These are phyloP conservation scores for Chymomyza costata DNA, from an alignment of 1,140 invertebrate species.

Conservation along the genomic window DNA sequence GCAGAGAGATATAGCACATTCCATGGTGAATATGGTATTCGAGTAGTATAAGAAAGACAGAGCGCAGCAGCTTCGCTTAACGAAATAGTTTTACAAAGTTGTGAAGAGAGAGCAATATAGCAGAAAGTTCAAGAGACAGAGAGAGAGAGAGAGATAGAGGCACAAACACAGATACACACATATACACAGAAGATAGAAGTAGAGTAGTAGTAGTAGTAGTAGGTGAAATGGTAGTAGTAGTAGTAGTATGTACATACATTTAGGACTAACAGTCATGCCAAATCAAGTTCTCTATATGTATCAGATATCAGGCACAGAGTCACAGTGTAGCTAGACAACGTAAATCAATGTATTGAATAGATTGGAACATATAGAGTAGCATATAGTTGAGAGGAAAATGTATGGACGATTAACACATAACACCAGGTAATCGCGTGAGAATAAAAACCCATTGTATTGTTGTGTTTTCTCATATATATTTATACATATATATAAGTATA, in stretches of 20 bases:
- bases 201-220: conserved; percentile 23
- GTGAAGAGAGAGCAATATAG: background rate
- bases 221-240: conserved; percentile 8
- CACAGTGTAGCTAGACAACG: conserved; percentile 5
- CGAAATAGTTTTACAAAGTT: background rate
- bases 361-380: conserved; percentile 8
- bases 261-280: conserved; percentile 68
- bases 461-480: conserved; percentile 65
- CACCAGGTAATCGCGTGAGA: conserved; percentile 29
- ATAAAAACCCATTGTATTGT: conserved; percentile 63
- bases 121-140: background rate
- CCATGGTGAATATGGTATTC: too few relatives aligned
- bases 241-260: conserved; percentile 43
- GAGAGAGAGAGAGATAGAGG: background rate
- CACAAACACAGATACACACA: conserved; percentile 31
- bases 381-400: conserved; percentile 31
- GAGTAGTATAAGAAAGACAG: background rate
- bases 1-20: conserved; percentile 43
- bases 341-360: too few relatives aligned
- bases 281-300: conserved; percentile 59
- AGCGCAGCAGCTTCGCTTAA: background rate
- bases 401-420: conserved; percentile 18
- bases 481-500: conserved; percentile 60
- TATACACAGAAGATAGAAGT: conserved; percentile 12
- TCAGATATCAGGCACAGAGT: conserved; percentile 46